These are phyloP conservation scores for Ceratitis capitata DNA, from an alignment of 1,140 invertebrate genomes.

Conservation along the genomic window DNA sequence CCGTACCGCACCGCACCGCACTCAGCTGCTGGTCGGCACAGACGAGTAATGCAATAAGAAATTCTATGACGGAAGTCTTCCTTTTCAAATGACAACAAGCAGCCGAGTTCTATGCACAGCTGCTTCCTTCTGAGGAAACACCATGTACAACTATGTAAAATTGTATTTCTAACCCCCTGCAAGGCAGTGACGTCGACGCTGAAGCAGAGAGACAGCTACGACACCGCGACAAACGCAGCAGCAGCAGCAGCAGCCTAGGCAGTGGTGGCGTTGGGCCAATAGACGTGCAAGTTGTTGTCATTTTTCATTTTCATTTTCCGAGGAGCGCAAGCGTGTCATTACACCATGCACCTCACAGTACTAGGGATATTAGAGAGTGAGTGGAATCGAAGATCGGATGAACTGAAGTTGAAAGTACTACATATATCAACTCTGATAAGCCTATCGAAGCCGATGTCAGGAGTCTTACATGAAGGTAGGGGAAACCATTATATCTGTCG, in stretches of 20 bases:
- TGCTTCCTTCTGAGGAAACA: slow-evolving; percentile 15
- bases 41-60: not conserved
- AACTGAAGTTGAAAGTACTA: too few relatives aligned
- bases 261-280: not conserved
- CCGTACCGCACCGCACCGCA: not conserved
- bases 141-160: not conserved
- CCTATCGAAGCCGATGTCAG: too few relatives aligned
- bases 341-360: not conserved
- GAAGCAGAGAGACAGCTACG: not conserved
- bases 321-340: slow-evolving; percentile 19
- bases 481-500: too few relatives aligned
- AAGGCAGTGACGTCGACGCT: slow-evolving; percentile 3
- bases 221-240: not conserved
- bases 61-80: slow-evolving; percentile 35
- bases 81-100: slow-evolving; percentile 30
- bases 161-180: slow-evolving; percentile 25
- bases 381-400: too few relatives aligned
- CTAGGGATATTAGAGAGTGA: too few relatives aligned
- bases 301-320: not conserved
- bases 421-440: too few relatives aligned
- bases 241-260: not conserved
- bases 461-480: too few relatives aligned
- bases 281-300: not conserved
- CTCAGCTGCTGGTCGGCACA: too few relatives aligned
- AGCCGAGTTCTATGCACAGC: not conserved